Evolutionary conservation across 2,888 invertebrate species (phyloP).

Genomic region (Eutolmus rufibarbis): DNA sequence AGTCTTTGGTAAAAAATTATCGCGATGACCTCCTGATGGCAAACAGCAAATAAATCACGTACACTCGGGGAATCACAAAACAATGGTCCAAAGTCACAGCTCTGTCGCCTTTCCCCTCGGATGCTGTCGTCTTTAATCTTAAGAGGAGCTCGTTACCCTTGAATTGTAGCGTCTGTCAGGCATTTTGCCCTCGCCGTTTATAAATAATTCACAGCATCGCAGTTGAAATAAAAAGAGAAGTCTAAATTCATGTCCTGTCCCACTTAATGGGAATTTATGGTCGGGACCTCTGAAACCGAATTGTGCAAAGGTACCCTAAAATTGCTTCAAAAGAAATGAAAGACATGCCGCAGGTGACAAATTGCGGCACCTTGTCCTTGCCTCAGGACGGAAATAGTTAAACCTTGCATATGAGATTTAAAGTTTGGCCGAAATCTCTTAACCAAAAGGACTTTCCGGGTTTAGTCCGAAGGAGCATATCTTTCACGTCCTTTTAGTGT

Average conservation of each 20-base stretch:
- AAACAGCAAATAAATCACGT: constrained; percentile 10
- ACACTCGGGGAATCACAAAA: background rate
- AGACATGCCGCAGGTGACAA: background rate
- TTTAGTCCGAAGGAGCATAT: background rate
- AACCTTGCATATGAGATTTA: background rate
- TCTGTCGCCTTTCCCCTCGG: background rate
- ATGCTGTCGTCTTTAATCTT: background rate
- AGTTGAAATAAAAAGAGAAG: background rate
- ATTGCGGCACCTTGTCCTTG: background rate
- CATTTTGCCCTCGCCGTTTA: background rate
- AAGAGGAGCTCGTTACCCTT: background rate
- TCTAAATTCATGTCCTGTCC: background rate
- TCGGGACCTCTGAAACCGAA: background rate
- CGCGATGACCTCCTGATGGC: background rate
- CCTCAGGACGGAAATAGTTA: background rate
- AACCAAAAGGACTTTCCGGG: background rate
- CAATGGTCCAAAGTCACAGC: background rate
- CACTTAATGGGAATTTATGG: background rate
- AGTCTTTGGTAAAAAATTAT: background rate
- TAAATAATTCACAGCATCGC: constrained; percentile 12
- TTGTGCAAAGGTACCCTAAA: background rate
- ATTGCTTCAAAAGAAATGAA: background rate
- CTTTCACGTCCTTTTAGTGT: background rate
- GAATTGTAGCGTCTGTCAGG: background rate
- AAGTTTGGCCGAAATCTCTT: background rate